A percentile compares a stretch with the other conserved stretches of the same genome.
Conservation (phyloP, 2,113 vertebrate genomes). For the Boulengeromyrus knoepffleri region DNA sequence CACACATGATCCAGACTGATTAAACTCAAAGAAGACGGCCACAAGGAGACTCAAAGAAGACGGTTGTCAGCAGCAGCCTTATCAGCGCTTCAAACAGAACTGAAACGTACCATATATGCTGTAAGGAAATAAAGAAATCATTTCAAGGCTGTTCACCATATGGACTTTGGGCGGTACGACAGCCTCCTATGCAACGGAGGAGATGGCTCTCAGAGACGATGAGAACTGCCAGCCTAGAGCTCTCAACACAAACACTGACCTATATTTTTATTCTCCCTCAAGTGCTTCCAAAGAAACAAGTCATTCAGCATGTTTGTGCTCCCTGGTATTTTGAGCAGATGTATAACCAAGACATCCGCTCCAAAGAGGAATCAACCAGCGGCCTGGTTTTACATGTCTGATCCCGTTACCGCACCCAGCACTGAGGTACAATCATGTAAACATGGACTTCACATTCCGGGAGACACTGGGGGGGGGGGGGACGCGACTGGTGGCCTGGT, state of each 20-base stretch:
- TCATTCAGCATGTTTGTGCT: conserved; percentile 46
- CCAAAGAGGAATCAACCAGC: conserved; percentile 15
- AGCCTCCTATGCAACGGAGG: background rate
- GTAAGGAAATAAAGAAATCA: background rate
- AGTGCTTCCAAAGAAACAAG: conserved; percentile 39
- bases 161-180: background rate
- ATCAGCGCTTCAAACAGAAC: background rate
- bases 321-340: conserved; percentile 27
- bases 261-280: conserved; percentile 15
- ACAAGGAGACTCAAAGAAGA: background rate
- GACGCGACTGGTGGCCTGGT: background rate
- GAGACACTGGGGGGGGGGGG: background rate
- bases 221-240: background rate
- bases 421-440: background rate
- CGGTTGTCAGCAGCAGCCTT: background rate
- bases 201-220: background rate
- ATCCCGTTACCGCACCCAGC: background rate
- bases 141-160: background rate
- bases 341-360: conserved; percentile 37
- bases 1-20: background rate
- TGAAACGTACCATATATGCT: background rate
- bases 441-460: background rate
- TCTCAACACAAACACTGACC: conserved; percentile 2
- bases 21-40: background rate
- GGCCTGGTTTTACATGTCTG: background rate